Conservation (phyloP, 2,888 invertebrate genomes). For the Bellardia pandia region DNA sequence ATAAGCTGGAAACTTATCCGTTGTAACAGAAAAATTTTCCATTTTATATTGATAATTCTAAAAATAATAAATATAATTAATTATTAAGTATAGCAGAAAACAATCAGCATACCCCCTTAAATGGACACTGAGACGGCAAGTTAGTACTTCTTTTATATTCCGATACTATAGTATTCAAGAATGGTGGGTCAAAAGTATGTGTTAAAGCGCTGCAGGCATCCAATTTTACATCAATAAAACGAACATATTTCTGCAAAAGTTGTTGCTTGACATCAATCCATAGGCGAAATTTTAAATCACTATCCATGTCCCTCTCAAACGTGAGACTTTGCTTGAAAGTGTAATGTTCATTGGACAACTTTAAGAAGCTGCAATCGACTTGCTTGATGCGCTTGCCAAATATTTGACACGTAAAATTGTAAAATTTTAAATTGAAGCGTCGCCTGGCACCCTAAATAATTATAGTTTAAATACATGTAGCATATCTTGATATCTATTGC, state of each 20-base stretch:
- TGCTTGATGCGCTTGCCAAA: not conserved
- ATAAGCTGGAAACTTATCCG: not conserved
- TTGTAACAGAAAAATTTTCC: slow-evolving; percentile 3
- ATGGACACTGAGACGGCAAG: not conserved
- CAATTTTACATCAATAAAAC: slow-evolving; percentile 14
- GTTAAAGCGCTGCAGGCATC: not conserved
- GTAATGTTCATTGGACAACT: not conserved
- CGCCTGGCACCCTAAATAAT: not conserved
- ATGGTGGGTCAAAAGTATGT: not conserved
- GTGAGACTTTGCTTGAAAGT: not conserved
- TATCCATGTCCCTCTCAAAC: not conserved
- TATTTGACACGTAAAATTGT: slow-evolving; percentile 2
- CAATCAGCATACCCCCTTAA: not conserved
- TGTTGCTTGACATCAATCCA: slow-evolving; percentile 6
- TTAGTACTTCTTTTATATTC: slow-evolving; percentile 2
- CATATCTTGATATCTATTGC: not conserved
- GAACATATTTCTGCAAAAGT: not conserved
- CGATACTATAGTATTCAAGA: not conserved
- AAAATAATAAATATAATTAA: not conserved
- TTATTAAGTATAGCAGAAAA: not conserved
- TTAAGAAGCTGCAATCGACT: not conserved
- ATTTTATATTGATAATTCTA: slow-evolving; percentile 20
- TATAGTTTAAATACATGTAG: too few relatives aligned
- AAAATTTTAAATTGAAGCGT: not conserved
- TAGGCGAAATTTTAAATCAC: not conserved